Base-by-base conservation (phyloP, 2,113 vertebrate species). In the Malurus melanocephalus region DNA sequence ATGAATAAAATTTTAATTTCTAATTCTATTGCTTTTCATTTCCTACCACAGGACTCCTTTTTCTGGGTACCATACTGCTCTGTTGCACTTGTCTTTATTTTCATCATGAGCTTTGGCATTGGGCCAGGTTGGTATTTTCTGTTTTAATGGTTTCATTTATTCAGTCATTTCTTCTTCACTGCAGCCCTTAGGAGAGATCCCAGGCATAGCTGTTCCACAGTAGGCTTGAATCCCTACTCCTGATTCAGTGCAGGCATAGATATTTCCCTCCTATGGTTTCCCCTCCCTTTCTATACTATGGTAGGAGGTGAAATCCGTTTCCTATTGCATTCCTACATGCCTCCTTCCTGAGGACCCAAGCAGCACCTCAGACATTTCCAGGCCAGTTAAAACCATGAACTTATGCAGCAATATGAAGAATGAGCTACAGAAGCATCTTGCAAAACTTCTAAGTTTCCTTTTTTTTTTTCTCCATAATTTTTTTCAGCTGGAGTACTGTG, bases 61-160 rank as follows among this genome's bases (percentile, higher is more conserved):
- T 93, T 71, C 27, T 98, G 98, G 98, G 92, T 98, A 92, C 96
- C 98, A 8, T 98, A 98, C 86, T 98, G 97, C 95, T 98, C 98
- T 94, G 97, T 97, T 94, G 94, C 75, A 23, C 95, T 98, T 23
- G 92, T 98, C 94, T 98, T 98, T 78, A 33, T 95, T 65, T 98
- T 96, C 81, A 97, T 98, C 88, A 90, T 96, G 87, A 96, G 96
- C 85, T 98, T 97, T 89, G 95, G 97, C 27, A 80, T 92, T 80
- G 98, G 98, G 55, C 98, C 98, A 91, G 97, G 98, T 98, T 88
- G 23, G 93, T 95, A 92, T 86, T 88, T 93, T 64, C 53, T 81
- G 6, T 33, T 85, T 24, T 30, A 86, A 71, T 15, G 8, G 23
- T 79, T 84, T 68, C 30, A 65, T 49, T 35, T 11, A 32, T 15